phyloP scores from a whole-genome alignment of 2,797 vertebrate species.

The Brachyrhaphis roseni region DNA sequence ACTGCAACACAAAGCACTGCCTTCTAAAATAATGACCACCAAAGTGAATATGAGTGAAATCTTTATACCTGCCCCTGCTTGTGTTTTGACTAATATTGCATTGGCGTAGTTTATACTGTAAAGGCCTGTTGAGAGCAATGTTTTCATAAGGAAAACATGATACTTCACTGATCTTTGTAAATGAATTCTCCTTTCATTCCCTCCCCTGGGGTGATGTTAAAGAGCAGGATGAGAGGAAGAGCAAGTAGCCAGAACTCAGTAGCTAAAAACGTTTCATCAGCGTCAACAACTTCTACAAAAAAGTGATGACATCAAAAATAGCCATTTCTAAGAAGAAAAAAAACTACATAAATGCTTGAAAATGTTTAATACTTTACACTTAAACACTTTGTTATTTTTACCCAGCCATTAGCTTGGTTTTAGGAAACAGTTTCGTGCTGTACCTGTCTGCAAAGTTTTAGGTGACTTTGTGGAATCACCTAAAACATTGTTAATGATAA shows the following conservation, averaged over 20 bases:
- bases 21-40: not conserved
- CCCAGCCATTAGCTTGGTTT: not conserved
- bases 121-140: not conserved
- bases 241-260: slow-evolving; percentile 7
- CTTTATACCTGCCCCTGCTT: not conserved
- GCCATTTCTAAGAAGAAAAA: not conserved
- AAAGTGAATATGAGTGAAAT: not conserved
- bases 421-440: not conserved
- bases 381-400: not conserved
- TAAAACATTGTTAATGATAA: too few relatives aligned
- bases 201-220: slow-evolving; percentile 37
- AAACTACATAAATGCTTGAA: not conserved
- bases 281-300: slow-evolving; percentile 7
- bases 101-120: not conserved
- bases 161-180: slow-evolving; percentile 19
- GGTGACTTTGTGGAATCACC: not conserved
- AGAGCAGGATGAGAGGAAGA: slow-evolving; percentile 33
- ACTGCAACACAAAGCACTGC: not conserved
- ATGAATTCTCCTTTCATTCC: slow-evolving; percentile 23
- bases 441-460: not conserved
- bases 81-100: not conserved
- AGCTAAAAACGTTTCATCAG: slow-evolving; percentile 18
- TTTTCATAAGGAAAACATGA: slow-evolving; percentile 22
- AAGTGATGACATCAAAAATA: not conserved
- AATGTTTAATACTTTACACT: not conserved